Conservation (phyloP, 2,113 vertebrate species). For the Ancistrus triradiatus region DNA sequence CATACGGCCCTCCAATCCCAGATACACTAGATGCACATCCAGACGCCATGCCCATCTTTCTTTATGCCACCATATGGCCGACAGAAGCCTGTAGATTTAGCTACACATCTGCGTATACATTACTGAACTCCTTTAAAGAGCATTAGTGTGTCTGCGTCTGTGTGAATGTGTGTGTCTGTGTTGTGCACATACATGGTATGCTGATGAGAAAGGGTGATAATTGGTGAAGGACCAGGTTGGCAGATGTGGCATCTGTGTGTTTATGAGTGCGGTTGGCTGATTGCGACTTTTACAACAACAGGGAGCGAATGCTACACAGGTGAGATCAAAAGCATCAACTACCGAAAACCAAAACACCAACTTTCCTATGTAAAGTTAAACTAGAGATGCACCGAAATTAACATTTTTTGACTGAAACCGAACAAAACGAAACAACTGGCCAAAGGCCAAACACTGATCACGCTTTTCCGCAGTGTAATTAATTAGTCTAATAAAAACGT, state of each 20-base stretch:
- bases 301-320: background rate
- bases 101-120: conserved; percentile 97
- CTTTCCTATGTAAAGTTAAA: too few relatives aligned
- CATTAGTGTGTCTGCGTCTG: conserved; percentile 43
- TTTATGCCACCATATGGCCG: conserved; percentile 96
- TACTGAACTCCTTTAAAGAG: conserved; percentile 78
- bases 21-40: conserved; percentile 62
- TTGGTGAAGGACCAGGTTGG: conserved; percentile 69
- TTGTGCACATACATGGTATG: conserved; percentile 23
- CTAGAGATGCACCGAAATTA: too few relatives aligned
- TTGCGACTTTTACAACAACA: background rate
- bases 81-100: conserved; percentile 98
- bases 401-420: too few relatives aligned
- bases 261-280: conserved; percentile 45
- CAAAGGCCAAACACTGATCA: too few relatives aligned
- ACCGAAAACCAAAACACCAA: too few relatives aligned
- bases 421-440: too few relatives aligned
- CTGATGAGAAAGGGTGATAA: conserved; percentile 60
- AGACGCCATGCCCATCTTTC: conserved; percentile 97
- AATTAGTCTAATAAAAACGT: too few relatives aligned
- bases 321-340: too few relatives aligned
- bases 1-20: conserved; percentile 79
- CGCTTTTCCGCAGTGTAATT: too few relatives aligned
- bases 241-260: conserved; percentile 57
- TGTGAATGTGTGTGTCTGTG: conserved; percentile 43